A percentile compares a stretch with the other conserved stretches of the same genome.
These are phyloP conservation scores for Adoxophyes honmai DNA, from an alignment of 1,140 invertebrate species.

Conservation along the genomic window DNA sequence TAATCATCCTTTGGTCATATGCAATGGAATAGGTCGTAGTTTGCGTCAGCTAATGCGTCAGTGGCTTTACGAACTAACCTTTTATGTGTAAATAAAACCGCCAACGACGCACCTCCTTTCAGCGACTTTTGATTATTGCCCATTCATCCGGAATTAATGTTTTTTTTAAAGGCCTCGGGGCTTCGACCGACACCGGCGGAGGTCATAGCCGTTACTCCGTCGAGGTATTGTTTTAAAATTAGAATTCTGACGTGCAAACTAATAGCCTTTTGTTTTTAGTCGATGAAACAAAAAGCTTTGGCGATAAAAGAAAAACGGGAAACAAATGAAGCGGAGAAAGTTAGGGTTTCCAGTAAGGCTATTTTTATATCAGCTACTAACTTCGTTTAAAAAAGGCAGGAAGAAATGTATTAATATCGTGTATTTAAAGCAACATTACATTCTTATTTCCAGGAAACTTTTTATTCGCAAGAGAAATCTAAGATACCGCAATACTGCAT, in stretches of 20 bases:
- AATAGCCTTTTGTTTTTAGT: background rate
- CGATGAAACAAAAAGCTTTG: background rate
- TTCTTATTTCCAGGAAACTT: background rate
- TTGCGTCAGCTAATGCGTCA: conserved; percentile 4
- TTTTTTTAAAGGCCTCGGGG: conserved; percentile 23
- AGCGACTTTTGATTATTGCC: conserved; percentile 30
- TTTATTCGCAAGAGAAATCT: background rate
- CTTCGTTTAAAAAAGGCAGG: too few species aligned
- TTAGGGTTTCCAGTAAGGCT: too few species aligned
- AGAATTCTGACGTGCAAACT: background rate
- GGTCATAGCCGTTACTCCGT: background rate
- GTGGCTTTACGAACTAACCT: conserved; percentile 22
- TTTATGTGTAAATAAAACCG: conserved; percentile 30
- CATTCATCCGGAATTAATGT: conserved; percentile 36
- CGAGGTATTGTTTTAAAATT: conserved; percentile 5
- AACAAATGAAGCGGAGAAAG: too few species aligned
- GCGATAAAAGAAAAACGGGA: background rate
- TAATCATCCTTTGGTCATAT: too few species aligned
- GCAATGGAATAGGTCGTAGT: background rate
- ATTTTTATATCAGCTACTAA: too few species aligned
- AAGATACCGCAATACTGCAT: background rate
- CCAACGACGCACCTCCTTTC: conserved; percentile 25
- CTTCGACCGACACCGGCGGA: conserved; percentile 11
- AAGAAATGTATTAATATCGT: too few species aligned
- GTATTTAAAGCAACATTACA: too few species aligned